These are phyloP conservation scores for Emydoidea blandingii DNA, from an alignment of 2,797 vertebrate species.

Conservation along the genomic window DNA sequence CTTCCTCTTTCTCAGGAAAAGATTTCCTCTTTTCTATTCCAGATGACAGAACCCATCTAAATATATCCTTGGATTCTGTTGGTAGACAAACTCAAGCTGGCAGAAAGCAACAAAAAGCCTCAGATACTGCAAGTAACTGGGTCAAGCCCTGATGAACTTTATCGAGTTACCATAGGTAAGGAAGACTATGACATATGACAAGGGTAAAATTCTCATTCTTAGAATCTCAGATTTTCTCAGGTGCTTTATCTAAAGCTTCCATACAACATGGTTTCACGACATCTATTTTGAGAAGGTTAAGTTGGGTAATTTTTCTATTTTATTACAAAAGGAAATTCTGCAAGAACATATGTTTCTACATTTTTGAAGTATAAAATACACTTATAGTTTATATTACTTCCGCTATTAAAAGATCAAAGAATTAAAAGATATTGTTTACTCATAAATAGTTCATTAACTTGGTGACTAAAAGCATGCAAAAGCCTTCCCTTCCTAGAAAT, in stretches of 20 bases:
- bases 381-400: neutral
- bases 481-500: neutral
- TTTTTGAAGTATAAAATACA: neutral
- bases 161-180: neutral
- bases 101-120: neutral
- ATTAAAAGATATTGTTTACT: neutral
- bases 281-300: neutral
- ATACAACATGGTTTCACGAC: neutral
- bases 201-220: neutral
- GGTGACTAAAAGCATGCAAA: neutral
- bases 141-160: neutral
- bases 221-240: too few relatives aligned
- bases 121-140: neutral
- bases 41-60: neutral
- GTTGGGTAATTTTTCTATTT: neutral
- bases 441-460: neutral
- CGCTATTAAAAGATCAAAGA: neutral
- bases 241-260: neutral
- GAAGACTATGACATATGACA: neutral
- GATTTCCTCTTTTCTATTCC: neutral
- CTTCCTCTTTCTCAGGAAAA: neutral
- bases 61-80: neutral
- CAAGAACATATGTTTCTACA: fast-evolving
- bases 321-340: neutral
- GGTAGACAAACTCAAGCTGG: neutral